phyloP scores from a whole-genome alignment of 2,113 vertebrate species.

The Phyllostomus discolor region DNA sequence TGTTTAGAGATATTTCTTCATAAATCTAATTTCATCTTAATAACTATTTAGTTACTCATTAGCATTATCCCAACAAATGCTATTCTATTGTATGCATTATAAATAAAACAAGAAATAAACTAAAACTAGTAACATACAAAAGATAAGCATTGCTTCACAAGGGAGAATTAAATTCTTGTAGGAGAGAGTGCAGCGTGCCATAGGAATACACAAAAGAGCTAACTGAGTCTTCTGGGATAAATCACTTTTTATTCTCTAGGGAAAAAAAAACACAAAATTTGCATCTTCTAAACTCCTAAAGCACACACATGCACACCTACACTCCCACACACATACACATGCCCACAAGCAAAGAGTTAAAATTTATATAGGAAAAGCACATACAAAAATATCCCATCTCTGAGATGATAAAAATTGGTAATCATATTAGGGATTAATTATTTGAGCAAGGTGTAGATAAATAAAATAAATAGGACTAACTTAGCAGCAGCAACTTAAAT shows the following conservation, averaged over 20 bases:
- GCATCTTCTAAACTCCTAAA: background rate
- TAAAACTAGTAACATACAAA: background rate
- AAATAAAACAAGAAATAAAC: background rate
- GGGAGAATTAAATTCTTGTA: background rate
- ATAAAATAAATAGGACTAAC: background rate
- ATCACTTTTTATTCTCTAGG: background rate
- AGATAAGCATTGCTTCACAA: background rate
- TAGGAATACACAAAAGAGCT: background rate
- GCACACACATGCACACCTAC: background rate
- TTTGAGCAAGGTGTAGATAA: background rate
- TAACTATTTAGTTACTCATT: background rate
- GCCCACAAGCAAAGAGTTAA: background rate
- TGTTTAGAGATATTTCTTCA: background rate
- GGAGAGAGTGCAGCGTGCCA: fast-evolving
- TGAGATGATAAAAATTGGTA: background rate
- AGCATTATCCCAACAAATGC: background rate
- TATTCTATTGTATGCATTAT: background rate
- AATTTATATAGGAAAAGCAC: background rate
- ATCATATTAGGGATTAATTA: background rate
- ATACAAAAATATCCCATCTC: background rate
- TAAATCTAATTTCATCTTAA: background rate
- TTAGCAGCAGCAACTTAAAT: background rate
- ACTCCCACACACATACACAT: background rate
- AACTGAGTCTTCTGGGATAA: background rate
- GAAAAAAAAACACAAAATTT: background rate